Percentiles rank a stretch among this genome's conserved stretches.
Conservation (phyloP, 2,888 invertebrate species). For the Trissolcus brochymenae region DNA sequence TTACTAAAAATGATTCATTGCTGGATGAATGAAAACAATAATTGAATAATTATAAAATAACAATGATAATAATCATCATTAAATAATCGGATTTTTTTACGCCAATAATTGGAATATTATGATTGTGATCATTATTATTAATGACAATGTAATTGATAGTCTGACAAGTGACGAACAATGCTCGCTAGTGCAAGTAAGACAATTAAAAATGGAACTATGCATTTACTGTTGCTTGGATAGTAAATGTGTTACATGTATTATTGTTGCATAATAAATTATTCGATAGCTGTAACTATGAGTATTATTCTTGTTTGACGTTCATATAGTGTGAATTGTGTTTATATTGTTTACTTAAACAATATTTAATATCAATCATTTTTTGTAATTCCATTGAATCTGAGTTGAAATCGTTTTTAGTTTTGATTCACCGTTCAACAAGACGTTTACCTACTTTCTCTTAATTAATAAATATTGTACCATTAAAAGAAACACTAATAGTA, state of each 20-base stretch:
- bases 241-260: not conserved
- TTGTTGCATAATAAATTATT: conserved; percentile 5
- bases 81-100: too few relatives aligned
- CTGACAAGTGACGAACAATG: too few relatives aligned
- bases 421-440: not conserved
- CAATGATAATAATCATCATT: too few relatives aligned
- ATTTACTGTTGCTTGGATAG: too few relatives aligned
- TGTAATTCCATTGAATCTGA: too few relatives aligned
- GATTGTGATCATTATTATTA: not conserved
- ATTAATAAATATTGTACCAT: not conserved
- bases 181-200: too few relatives aligned
- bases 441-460: not conserved
- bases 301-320: too few relatives aligned
- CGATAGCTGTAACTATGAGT: not conserved
- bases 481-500: not conserved
- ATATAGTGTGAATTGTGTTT: too few relatives aligned
- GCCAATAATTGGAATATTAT: not conserved
- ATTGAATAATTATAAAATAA: not conserved
- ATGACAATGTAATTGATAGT: too few relatives aligned
- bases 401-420: too few relatives aligned
- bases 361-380: not conserved
- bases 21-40: not conserved
- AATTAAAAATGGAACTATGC: too few relatives aligned
- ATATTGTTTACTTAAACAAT: not conserved
- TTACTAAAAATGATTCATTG: not conserved